Base-by-base conservation (phyloP, 2,888 invertebrate genomes). In the Criorhina ranunculi region DNA sequence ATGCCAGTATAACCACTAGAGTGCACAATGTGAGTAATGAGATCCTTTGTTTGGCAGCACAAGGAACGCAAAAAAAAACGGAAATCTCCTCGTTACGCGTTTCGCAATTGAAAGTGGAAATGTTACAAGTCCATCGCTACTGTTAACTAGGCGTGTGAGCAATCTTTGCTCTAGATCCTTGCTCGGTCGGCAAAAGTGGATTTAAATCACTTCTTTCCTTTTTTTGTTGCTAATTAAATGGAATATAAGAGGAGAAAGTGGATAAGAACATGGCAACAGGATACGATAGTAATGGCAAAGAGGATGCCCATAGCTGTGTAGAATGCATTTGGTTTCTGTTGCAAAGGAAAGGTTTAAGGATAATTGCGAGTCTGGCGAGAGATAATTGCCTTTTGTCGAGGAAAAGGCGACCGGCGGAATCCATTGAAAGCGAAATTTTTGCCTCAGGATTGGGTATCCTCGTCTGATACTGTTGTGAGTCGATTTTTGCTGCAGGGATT, bases 171-270 rank as follows among this genome's bases (percentile, higher is more conserved):
- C 46, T 53, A 70, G 46, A 46, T 78, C 51, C 60, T 46, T 37
- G 11, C 57, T 19, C 42, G n/a, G 53, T 17, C 19, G 15, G 55
- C 40, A 24, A 53, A 66, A 51, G 7, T 7, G 31, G 62, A 62
- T 35, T 55, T 69, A 70, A 78, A 78, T 78, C 67, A 62, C 69
- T 70, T 62, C 12, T 49, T 46, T 49, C 55, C 55, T 70, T 70
- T 55, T 70, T 70, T 55, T 29, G 35, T 19, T 70, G 11, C 62
- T 78, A 78, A 78, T 78, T 78, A 70, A 70, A 78, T 35, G 62
- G 67, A 37, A 59, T 60, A 42, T 33, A 42, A 24, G 29, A 49
- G 29, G 7, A 17, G 35, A 40, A 31, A 46, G 69, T 57, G 44
- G 49, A 24, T 33, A 17, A 31, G 12, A 37, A 42, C 12, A 17